Percentiles rank a stretch among this genome's conserved stretches.
Conservation (phyloP, 2,797 vertebrate species). For the Myotis pilosus region DNA sequence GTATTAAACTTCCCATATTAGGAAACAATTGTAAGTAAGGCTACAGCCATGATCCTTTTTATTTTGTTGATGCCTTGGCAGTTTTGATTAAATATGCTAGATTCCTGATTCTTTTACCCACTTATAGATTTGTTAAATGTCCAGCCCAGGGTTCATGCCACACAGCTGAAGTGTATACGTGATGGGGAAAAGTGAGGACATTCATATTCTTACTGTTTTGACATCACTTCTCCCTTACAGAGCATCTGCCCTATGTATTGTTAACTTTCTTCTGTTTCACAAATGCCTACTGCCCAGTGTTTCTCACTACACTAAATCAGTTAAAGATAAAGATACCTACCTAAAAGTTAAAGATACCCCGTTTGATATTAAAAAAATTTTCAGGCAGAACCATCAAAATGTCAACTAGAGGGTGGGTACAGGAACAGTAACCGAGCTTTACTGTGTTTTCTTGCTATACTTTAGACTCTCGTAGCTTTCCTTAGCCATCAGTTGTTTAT, state of each 20-base stretch:
- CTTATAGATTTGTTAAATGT: not conserved
- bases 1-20: not conserved
- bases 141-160: not conserved
- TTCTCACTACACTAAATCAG: not conserved
- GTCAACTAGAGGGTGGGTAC: not conserved
- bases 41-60: not conserved
- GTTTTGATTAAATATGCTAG: not conserved
- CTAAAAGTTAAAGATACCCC: not conserved
- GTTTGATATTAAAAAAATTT: conserved; percentile 13
- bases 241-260: not conserved
- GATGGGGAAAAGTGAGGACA: not conserved
- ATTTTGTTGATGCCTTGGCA: not conserved
- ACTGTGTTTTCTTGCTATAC: not conserved
- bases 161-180: not conserved
- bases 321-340: not conserved
- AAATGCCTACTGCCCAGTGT: not conserved
- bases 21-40: not conserved
- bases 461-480: not conserved
- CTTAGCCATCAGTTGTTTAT: not conserved
- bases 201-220: not conserved
- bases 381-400: not conserved
- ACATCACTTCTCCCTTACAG: not conserved
- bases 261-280: not conserved
- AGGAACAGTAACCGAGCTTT: not conserved
- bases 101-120: not conserved